A percentile compares a stretch with the other conserved stretches of the same genome.
Evolutionary conservation across 2,888 invertebrate species (phyloP).

Genomic region (Lithodes maja): DNA sequence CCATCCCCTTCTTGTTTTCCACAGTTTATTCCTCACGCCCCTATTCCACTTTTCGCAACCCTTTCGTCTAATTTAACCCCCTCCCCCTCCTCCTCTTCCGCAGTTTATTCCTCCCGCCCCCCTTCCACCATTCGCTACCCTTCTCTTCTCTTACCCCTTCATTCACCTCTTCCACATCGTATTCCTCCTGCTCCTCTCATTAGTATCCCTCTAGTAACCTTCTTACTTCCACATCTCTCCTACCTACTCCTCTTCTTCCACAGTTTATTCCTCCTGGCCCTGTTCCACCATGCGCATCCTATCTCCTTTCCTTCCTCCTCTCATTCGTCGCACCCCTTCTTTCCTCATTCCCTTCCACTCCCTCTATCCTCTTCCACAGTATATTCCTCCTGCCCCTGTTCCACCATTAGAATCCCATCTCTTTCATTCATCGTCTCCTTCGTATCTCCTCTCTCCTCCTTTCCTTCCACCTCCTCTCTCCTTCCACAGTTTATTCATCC

Average conservation of each 20-base stretch:
- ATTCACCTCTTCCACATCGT: not conserved
- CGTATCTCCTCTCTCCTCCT: not conserved
- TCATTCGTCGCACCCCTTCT: not conserved
- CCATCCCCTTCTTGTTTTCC: too few relatives aligned
- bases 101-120: not conserved
- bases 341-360: not conserved
- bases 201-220: too few relatives aligned
- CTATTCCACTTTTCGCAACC: too few relatives aligned
- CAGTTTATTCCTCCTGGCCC: too few relatives aligned
- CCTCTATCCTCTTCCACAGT: not conserved
- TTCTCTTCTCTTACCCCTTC: not conserved
- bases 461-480: not conserved
- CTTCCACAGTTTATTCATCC: not conserved
- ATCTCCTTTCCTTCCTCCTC: not conserved
- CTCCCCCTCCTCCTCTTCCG: not conserved
- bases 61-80: not conserved
- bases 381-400: not conserved
- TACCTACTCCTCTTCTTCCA: too few relatives aligned
- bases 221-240: too few relatives aligned
- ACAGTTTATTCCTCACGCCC: too few relatives aligned
- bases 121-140: not conserved
- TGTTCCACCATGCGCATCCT: too few relatives aligned
- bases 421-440: not conserved
- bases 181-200: not conserved
- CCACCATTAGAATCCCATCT: not conserved